These are phyloP conservation scores for Galbula dea DNA, from an alignment of 2,113 vertebrate species.

Conservation along the genomic window DNA sequence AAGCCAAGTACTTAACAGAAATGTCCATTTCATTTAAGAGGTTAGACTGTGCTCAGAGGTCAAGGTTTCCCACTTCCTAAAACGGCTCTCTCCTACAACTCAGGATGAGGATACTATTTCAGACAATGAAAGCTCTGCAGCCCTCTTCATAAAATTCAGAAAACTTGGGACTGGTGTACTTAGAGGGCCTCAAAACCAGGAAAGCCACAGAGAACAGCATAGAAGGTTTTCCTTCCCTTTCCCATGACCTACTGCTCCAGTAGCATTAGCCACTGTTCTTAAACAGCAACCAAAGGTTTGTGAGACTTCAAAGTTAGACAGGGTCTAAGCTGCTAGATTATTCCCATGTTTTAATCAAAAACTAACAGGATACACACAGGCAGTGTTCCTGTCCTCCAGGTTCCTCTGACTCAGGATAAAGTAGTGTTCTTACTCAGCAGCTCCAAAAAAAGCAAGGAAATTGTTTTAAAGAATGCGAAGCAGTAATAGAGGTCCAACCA, in stretches of 20 bases:
- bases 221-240: neutral
- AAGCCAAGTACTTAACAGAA: neutral
- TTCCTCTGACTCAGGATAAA: neutral
- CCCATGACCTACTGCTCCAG: neutral
- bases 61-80: neutral
- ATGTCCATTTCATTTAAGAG: neutral
- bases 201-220: neutral
- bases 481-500: neutral
- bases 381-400: neutral
- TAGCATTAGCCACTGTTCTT: neutral
- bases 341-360: neutral
- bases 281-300: neutral
- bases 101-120: neutral
- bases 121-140: neutral
- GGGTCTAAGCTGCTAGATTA: neutral
- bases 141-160: neutral
- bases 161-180: neutral
- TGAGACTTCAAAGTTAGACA: neutral
- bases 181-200: neutral
- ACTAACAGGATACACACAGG: neutral
- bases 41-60: neutral
- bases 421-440: neutral
- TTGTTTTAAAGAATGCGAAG: neutral
- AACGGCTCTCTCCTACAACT: neutral
- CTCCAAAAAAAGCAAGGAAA: neutral